Conservation (phyloP, 2,797 vertebrate genomes). For the Microctenopoma lineatum region DNA sequence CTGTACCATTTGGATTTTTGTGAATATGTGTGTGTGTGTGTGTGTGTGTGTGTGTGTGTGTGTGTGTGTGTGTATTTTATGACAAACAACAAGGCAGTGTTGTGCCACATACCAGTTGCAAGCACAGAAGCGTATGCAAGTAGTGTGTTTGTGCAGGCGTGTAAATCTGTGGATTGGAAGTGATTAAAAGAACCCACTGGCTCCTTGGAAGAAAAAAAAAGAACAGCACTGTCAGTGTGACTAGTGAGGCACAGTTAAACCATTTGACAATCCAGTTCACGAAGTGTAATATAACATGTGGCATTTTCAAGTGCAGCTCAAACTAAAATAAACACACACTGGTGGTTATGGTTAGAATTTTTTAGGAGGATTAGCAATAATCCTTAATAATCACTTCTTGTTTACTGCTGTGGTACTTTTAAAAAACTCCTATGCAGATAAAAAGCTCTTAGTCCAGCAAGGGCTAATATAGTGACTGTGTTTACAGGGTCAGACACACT, state of each 20-base stretch:
- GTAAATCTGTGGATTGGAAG: slow-evolving; percentile 55
- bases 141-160: slow-evolving; percentile 29
- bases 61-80: slow-evolving; percentile 24
- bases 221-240: slow-evolving; percentile 9
- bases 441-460: slow-evolving; percentile 44
- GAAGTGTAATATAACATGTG: slow-evolving; percentile 33
- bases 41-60: slow-evolving; percentile 9
- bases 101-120: slow-evolving; percentile 34
- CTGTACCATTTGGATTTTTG: slow-evolving; percentile 21
- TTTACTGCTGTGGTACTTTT: slow-evolving; percentile 62
- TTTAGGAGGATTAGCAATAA: slow-evolving; percentile 68
- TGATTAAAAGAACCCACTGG: slow-evolving; percentile 40
- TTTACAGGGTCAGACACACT: slow-evolving; percentile 45
- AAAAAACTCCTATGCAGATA: slow-evolving; percentile 57
- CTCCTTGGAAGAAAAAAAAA: slow-evolving; percentile 31
- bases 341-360: slow-evolving; percentile 56
- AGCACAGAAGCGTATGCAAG: slow-evolving; percentile 35
- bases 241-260: neutral
- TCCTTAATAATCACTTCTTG: slow-evolving; percentile 47
- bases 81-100: slow-evolving; percentile 14
- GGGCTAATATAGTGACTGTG: slow-evolving; percentile 34
- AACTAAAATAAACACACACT: slow-evolving; percentile 67
- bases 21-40: neutral
- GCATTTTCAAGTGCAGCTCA: slow-evolving; percentile 43
- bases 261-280: slow-evolving; percentile 34